Evolutionary conservation across 2,888 invertebrate genomes (phyloP).

Genomic region (Drosophila meridiana): DNA sequence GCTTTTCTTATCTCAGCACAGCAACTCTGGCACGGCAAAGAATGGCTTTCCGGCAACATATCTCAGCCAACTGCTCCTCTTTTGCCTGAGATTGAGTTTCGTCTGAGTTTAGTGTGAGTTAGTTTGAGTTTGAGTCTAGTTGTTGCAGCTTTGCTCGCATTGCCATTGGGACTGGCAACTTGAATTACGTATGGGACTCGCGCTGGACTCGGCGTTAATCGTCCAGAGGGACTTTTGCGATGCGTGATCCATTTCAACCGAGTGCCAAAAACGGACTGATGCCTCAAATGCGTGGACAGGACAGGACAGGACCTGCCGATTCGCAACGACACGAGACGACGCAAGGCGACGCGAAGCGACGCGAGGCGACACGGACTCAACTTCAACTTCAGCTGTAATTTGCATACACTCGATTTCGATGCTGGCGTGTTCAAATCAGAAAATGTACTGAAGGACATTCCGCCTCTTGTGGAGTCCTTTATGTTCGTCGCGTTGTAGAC

Average conservation of each 20-base stretch:
- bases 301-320: constrained; percentile 2
- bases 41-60: constrained; percentile 65
- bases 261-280: constrained; percentile 69
- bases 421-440: constrained; percentile 72
- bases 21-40: neutral
- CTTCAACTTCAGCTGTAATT: constrained; percentile 13
- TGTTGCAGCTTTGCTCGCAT: constrained; percentile 27
- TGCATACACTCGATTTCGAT: constrained; percentile 28
- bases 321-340: constrained; percentile 17
- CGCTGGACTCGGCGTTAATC: constrained; percentile 17
- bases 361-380: constrained; percentile 40
- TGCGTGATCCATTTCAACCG: constrained; percentile 61
- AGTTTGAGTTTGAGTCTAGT: neutral
- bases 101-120: no score
- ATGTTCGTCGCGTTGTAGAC: constrained; percentile 47
- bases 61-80: constrained; percentile 49
- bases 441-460: constrained; percentile 76
- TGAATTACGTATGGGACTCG: constrained; percentile 30
- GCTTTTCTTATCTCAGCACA: neutral
- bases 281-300: constrained; percentile 11
- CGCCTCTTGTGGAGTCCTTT: constrained; percentile 75
- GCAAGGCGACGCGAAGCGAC: constrained; percentile 32
- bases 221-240: constrained; percentile 28
- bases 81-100: neutral
- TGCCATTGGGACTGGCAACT: constrained; percentile 24